Base-by-base conservation (phyloP, 2,888 invertebrate genomes). In the Galeruca laticollis region DNA sequence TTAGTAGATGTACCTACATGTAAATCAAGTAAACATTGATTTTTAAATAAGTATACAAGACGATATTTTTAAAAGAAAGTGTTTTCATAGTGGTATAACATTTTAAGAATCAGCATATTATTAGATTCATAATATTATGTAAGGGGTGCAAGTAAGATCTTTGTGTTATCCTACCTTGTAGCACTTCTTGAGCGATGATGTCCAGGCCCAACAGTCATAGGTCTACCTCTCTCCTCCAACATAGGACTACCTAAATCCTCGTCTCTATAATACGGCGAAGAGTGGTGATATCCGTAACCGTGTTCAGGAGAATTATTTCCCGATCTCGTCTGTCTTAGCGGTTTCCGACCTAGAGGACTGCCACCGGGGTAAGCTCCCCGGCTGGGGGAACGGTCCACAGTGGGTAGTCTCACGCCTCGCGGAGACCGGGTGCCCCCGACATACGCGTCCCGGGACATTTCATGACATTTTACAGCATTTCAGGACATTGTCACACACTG, bases 321-420 rank as follows among this genome's bases (percentile, higher is more conserved):
- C 82, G 88, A 88, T 70, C 88, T 86, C 70, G 88, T 87, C 78
- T 86, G 87, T 61, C 87, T 84, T 73, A 82, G 76, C 70, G 84
- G 81, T 79, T 85, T 84, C 69, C 82, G 79, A 72, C 84, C 83
- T 76, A 83, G 79, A 71, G 84, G 84, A 82, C 89, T 87, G 79
- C 87, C 87, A 86, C 92, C 91, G 75, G 89, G 89, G 88, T 94
- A 94, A 86, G 90, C 90, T 85, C 94, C 90, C 85, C 94, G 90
- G 83, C 94, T 93, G 86, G 95, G 95, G 86, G 94, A 94, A 86
- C 94, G 92, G 90, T 95, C 95, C 86, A 94, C 94, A 86, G 94
- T 94, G 85, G 95, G 94, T 88, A 95, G 88, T 86, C 91, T 92
- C 88, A 90, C 88, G 84, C 88, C 87, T 82, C 90, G 88, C 88